phyloP scores from a whole-genome alignment of 2,888 invertebrate genomes.

The Zygaena filipendulae region DNA sequence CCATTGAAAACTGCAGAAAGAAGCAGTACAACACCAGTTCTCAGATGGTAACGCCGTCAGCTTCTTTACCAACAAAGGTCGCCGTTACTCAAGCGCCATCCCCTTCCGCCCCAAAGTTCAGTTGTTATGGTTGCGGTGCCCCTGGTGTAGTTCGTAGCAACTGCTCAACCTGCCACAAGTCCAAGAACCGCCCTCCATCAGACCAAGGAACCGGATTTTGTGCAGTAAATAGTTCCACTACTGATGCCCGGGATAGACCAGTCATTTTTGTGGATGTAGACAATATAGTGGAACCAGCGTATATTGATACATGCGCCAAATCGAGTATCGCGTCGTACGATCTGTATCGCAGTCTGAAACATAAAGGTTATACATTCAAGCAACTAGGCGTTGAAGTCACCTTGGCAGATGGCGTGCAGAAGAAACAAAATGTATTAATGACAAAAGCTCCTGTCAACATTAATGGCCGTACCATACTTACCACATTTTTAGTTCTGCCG shows the following conservation, averaged over 20 bases:
- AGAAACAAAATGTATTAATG: conserved; percentile 7
- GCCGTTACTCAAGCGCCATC: conserved; percentile 7
- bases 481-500: conserved; percentile 19
- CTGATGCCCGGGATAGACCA: conserved; percentile 10
- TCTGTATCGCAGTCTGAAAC: conserved; percentile 6
- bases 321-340: conserved; percentile 12
- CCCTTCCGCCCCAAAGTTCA: conserved; percentile 7
- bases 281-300: conserved; percentile 6
- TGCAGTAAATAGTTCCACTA: conserved; percentile 3
- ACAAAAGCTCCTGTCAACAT: conserved; percentile 6
- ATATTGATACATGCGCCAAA: conserved; percentile 14
- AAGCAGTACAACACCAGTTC: background rate
- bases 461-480: conserved; percentile 9
- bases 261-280: conserved; percentile 6
- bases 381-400: conserved; percentile 6
- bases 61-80: background rate
- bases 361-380: conserved; percentile 6
- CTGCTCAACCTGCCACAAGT: conserved; percentile 4
- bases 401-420: conserved; percentile 11
- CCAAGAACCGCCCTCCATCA: background rate
- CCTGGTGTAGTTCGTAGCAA: conserved; percentile 10
- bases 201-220: conserved; percentile 9
- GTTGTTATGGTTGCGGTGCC: conserved; percentile 14
- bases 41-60: background rate
- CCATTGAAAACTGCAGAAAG: conserved; percentile 8